A percentile compares a stretch with the other conserved stretches of the same genome.
phyloP scores from a whole-genome alignment of 2,888 invertebrate species.

The Tromatobia lineatoria region DNA sequence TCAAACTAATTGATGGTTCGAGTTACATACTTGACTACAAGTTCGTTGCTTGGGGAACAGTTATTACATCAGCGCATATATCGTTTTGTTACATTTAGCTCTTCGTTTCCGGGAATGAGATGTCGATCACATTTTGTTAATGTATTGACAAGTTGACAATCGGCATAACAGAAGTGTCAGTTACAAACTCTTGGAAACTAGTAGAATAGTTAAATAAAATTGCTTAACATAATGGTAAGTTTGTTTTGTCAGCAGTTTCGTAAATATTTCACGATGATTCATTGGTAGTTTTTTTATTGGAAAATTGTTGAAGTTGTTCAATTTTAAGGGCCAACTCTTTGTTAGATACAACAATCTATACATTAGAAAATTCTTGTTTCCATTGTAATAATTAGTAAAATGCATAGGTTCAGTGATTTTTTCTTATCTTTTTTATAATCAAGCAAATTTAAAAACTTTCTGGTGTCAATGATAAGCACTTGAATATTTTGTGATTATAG shows the following conservation, averaged over 20 bases:
- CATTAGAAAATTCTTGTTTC: not conserved
- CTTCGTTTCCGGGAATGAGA: constrained; percentile 20
- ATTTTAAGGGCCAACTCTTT: not conserved
- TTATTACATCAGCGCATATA: not conserved
- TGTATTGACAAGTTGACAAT: constrained; percentile 16
- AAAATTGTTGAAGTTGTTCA: not conserved
- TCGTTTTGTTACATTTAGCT: not conserved
- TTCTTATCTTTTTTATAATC: not conserved
- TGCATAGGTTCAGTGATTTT: not conserved
- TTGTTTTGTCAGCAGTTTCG: not conserved
- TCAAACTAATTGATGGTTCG: constrained; percentile 61
- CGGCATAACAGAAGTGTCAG: constrained; percentile 3
- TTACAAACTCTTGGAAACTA: constrained; percentile 6
- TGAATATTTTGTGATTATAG: not conserved
- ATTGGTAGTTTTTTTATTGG: not conserved
- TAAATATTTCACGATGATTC: not conserved
- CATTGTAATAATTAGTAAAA: not conserved
- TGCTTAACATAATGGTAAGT: constrained; percentile 38
- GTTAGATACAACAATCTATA: not conserved
- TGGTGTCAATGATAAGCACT: not conserved
- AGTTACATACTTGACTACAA: constrained; percentile 24
- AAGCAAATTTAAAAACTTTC: no score
- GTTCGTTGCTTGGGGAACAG: not conserved
- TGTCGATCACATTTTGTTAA: not conserved
- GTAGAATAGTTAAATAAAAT: not conserved